Conservation (phyloP, 2,888 invertebrate species). For the Actias luna region DNA sequence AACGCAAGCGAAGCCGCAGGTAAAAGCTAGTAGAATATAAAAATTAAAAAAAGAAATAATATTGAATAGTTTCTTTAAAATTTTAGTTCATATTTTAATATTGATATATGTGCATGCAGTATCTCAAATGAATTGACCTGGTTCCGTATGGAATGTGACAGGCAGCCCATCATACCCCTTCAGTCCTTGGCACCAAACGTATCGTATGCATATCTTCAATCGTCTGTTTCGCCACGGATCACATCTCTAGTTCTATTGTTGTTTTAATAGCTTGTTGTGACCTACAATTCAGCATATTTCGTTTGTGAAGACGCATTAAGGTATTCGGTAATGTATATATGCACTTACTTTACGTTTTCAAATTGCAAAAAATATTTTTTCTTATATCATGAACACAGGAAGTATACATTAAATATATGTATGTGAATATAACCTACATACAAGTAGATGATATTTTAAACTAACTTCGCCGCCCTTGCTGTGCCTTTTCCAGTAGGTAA, state of each 20-base stretch:
- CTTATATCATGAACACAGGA: too few relatives aligned
- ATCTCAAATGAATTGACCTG: constrained; percentile 46
- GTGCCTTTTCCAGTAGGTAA: too few relatives aligned
- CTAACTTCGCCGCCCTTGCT: too few relatives aligned
- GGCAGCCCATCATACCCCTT: constrained; percentile 60
- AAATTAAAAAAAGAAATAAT: too few relatives aligned
- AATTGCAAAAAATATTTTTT: background rate
- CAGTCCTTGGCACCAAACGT: constrained; percentile 70
- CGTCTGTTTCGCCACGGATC: constrained; percentile 58
- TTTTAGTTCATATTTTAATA: background rate
- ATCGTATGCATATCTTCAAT: constrained; percentile 24
- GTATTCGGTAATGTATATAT: background rate
- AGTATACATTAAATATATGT: too few relatives aligned
- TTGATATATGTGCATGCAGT: background rate
- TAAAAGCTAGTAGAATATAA: too few relatives aligned
- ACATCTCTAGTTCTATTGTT: constrained; percentile 65
- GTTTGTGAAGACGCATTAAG: constrained; percentile 19
- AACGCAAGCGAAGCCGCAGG: too few relatives aligned
- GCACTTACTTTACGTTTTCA: background rate
- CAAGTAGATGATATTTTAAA: too few relatives aligned
- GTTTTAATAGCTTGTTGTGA: constrained; percentile 44
- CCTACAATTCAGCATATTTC: constrained; percentile 53
- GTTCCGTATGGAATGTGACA: constrained; percentile 65
- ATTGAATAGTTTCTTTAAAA: background rate
- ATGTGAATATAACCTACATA: too few relatives aligned